Evolutionary conservation across 2,113 vertebrate species (phyloP).

Genomic region (Hyperoodon ampullatus): DNA sequence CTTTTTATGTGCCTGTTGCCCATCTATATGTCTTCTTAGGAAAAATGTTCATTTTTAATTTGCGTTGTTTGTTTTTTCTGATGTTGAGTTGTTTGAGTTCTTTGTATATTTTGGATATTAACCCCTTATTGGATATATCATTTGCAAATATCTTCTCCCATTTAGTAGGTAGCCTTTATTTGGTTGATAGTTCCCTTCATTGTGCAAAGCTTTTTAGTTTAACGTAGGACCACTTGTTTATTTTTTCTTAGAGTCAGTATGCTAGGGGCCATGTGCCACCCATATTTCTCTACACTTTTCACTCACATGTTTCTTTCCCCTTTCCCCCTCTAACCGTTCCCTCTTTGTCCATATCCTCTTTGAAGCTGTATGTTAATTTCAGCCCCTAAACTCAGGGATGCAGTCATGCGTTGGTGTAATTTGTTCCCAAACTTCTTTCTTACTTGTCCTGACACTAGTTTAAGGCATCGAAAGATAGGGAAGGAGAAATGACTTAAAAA

Average conservation of each 20-base stretch:
- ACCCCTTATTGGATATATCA: neutral
- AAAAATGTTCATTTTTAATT: neutral
- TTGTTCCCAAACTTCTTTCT: neutral
- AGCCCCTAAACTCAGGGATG: neutral
- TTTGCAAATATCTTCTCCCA: neutral
- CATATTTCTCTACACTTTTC: neutral
- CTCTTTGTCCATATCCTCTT: neutral
- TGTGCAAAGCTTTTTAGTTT: neutral
- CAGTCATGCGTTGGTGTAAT: neutral
- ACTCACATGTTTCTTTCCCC: neutral
- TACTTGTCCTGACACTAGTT: neutral
- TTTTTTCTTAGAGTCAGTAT: neutral
- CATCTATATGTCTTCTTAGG: neutral
- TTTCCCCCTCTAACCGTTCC: neutral
- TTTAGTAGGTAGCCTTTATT: neutral
- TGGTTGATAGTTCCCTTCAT: neutral
- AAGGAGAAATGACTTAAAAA: neutral
- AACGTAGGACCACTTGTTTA: neutral
- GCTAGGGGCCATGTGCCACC: accelerated
- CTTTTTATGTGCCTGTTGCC: neutral
- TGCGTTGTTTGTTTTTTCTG: neutral
- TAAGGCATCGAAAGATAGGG: neutral
- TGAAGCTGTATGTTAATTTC: conserved; percentile 22
- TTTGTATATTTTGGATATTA: neutral
- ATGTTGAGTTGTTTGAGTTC: neutral